Conservation (phyloP, 2,797 vertebrate species). For the Synaphobranchus kaupii region DNA sequence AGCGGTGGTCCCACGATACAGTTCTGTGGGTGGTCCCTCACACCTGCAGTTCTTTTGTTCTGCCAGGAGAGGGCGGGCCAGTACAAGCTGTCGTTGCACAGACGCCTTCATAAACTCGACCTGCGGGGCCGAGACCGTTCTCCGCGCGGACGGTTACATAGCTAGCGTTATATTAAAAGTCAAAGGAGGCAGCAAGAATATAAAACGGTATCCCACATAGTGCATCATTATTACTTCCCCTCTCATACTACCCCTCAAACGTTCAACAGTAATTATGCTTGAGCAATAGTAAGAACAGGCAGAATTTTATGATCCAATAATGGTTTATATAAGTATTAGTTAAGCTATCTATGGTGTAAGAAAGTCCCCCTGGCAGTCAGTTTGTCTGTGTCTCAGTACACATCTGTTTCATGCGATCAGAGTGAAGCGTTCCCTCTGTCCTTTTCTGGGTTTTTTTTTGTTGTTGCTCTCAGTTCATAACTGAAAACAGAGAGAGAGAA, state of each 20-base stretch:
- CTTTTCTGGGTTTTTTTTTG: no score
- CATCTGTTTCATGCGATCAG: no score
- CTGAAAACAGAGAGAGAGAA: no score
- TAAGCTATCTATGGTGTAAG: neutral
- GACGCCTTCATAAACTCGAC: neutral
- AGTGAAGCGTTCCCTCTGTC: no score
- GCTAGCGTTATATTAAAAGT: neutral
- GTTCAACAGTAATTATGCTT: neutral
- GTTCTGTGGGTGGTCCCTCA: neutral
- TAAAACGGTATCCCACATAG: neutral
- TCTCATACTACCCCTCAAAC: neutral
- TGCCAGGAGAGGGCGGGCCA: slow-evolving; percentile 67
- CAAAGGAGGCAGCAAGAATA: neutral
- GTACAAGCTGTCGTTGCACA: slow-evolving; percentile 30
- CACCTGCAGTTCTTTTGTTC: slow-evolving; percentile 22
- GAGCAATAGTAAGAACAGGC: neutral
- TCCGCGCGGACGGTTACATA: neutral
- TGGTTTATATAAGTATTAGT: neutral
- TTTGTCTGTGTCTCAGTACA: no score
- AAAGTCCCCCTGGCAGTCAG: no score
- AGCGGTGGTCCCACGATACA: neutral
- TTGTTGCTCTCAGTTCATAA: no score
- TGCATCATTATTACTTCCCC: neutral
- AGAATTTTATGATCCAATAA: neutral
- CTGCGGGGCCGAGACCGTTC: neutral